Base-by-base conservation (phyloP, 2,113 vertebrate genomes). In the Trogon surrucura region DNA sequence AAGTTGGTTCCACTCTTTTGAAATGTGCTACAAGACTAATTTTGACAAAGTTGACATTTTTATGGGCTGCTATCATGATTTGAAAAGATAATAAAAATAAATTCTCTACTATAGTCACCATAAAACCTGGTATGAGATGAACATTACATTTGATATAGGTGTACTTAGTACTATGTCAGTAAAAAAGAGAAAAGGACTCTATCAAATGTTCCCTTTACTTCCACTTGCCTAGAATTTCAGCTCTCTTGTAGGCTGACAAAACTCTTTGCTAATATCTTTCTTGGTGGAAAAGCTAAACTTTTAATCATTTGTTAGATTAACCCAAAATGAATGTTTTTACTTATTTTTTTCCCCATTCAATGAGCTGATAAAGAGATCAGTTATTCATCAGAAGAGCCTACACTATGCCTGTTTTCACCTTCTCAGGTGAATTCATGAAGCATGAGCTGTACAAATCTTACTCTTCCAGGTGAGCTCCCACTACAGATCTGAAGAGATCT, bases 1-100 rank as follows among this genome's bases (percentile, higher is more conserved):
- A 95, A 93, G 87, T 61, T 85, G 32, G 64, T 85, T 93, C 61
- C 34, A 67, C 45, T 92, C 80, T 51, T 91, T 88, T 85, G 51
- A 89, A 91, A 91, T 83, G 22, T 80, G 20, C 85, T 36, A 8
- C 62, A 94, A 85, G 75, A 93, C 73, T 82, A 94, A 83, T 72
- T 95, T 45, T 92, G 91, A 94, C 44, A 80, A 91, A 72, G 69
- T 0, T 93, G 82, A 81, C 50, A 73, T 71, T 94, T 41, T 96
- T 87, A 94, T 69, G 78, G 66, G 60, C 41, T 64, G 36, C 27
- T 80, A 88, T 91, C 47, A 84, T 74, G 57, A 83, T 41, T 58
- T 79, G 16, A 73, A 94, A 97, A 67, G 23, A 54, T 48, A 94
- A 86, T 89, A 92, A 92, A 95, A 95, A 89, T 95, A 87, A 93